Conservation (phyloP, 2,797 vertebrate species). For the Setipinna tenuifilis region DNA sequence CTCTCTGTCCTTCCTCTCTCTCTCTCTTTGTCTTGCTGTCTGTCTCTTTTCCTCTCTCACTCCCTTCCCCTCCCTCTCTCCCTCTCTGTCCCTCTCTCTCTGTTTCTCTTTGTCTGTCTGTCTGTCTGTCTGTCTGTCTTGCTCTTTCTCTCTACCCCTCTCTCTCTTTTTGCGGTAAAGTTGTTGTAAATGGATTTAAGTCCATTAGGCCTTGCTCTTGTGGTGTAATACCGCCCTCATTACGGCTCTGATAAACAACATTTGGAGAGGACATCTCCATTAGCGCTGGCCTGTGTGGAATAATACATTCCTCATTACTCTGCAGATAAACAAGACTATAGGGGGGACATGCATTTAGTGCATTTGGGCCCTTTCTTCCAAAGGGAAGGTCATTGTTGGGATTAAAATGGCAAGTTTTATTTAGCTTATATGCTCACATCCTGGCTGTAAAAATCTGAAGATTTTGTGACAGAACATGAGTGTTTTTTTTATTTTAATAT, state of each 20-base stretch:
- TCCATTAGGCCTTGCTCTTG: conserved; percentile 53
- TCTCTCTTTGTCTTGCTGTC: too few species aligned
- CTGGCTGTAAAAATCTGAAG: background rate
- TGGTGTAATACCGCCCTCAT: conserved; percentile 54
- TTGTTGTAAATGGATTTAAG: conserved; percentile 55
- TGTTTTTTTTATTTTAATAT: background rate
- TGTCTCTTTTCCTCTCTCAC: too few species aligned
- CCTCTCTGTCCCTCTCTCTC: too few species aligned
- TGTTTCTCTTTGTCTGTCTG: too few species aligned
- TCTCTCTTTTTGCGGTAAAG: conserved; percentile 43
- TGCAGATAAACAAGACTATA: conserved; percentile 38
- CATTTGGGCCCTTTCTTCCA: conserved; percentile 1
- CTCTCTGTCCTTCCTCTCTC: too few species aligned
- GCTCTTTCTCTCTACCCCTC: too few species aligned
- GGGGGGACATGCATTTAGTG: conserved; percentile 23
- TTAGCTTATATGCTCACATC: background rate
- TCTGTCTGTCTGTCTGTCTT: too few species aligned
- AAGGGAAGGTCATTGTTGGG: conserved; percentile 30
- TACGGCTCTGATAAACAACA: conserved; percentile 54
- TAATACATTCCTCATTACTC: conserved; percentile 51
- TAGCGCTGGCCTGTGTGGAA: conserved; percentile 46
- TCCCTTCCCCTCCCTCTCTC: too few species aligned
- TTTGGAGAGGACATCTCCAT: conserved; percentile 49
- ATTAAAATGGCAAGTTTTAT: conserved; percentile 4
- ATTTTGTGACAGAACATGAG: background rate